Conservation (phyloP, 2,797 vertebrate genomes). For the Toxotes lorentzi region DNA sequence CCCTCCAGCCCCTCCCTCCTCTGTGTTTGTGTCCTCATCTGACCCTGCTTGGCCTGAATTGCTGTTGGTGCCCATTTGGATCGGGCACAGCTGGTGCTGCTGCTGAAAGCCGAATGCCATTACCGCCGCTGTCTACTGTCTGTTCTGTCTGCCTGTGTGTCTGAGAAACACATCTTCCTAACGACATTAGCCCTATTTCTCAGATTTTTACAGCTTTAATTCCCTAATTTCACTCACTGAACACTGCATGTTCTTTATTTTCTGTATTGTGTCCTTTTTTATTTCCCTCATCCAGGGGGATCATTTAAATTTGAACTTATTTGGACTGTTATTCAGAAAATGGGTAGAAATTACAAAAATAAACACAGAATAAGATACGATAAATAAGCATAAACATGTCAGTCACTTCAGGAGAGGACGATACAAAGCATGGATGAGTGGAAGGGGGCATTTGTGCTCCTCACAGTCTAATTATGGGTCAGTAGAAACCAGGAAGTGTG, state of each 20-base stretch:
- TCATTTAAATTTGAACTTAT: slow-evolving; percentile 32
- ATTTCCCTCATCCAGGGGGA: background rate
- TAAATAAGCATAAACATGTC: slow-evolving; percentile 34
- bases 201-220: slow-evolving; percentile 1
- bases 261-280: background rate
- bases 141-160: slow-evolving; percentile 29
- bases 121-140: slow-evolving; percentile 46
- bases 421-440: slow-evolving; percentile 25
- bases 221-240: background rate
- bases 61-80: slow-evolving; percentile 63
- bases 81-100: slow-evolving; percentile 74
- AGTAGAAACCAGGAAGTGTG: slow-evolving; percentile 66
- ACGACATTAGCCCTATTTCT: slow-evolving; percentile 9
- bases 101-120: slow-evolving; percentile 59
- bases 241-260: slow-evolving; percentile 7
- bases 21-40: slow-evolving; percentile 71
- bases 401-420: slow-evolving; percentile 47
- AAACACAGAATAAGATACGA: slow-evolving; percentile 4
- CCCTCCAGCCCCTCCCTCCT: background rate
- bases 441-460: slow-evolving; percentile 33
- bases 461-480: slow-evolving; percentile 52
- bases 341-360: slow-evolving; percentile 1
- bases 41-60: slow-evolving; percentile 71
- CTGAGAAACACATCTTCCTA: slow-evolving; percentile 42
- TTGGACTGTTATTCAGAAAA: slow-evolving; percentile 14